Evolutionary conservation across 2,797 vertebrate genomes (phyloP), one percentile per base, ranked within the genome.

Genomic region (Saguinus oedipus): DNA sequence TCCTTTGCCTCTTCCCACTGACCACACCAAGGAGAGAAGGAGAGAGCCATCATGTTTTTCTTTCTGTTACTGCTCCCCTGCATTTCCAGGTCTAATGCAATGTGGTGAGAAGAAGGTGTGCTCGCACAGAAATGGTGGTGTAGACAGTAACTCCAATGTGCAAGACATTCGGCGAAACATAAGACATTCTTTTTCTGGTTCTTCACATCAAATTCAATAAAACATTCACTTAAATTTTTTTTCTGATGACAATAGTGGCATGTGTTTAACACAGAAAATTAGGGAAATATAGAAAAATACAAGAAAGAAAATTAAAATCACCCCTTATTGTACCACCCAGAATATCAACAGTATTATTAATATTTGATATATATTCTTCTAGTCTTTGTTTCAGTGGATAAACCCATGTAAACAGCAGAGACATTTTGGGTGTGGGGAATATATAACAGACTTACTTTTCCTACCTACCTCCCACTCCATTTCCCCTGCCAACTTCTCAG

Each of bases 231-330:
- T 55, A 81, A 53, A 6, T 81, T 84, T 6, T n/a, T 85, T 83
- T 94, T 87, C 61, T 80, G 17, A 75, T 70, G 57, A 82, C 5
- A 81, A 26, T 87, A 64, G 19, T 75, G 39, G 13, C 46, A 80
- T 30, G n/a, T 39, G 68, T 83, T 92, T 95, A 30, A 86, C 86
- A 85, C 4, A 74, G 80, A 82, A 92, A 93, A 88, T 30, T 46
- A 68, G 33, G 70, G 33, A 94, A 95, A 46, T 17, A 84, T 14
- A 80, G 61, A 72, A 94, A 94, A 95, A 19, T 36, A 82, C 13
- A 55, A 88, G 70, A 39, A 87, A 96, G n/a, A 83, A 92, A 89
- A 70, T 72, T 74, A 75, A 59, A 75, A 48, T 22, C 80, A 76
- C 14, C 27, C 44, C 80, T 79, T 90, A 78, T 46, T 80, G 15